Evolutionary conservation across 2,888 invertebrate genomes (phyloP), one percentile per base, ranked within the genome.

Genomic region (Drosophila incognita): DNA sequence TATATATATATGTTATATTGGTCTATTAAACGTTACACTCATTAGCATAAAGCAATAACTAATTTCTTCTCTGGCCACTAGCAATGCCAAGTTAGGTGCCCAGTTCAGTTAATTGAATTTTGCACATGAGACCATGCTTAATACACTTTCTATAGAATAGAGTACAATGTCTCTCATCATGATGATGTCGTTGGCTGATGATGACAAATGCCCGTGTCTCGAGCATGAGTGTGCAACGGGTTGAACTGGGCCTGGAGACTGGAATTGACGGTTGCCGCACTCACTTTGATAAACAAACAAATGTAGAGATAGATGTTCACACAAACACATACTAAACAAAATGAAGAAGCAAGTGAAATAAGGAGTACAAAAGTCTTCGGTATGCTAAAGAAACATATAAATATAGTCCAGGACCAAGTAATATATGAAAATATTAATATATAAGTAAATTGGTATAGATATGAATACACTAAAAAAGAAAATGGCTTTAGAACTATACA

Each of bases 51-150:
- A 15, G 15, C 29, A 38, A 27, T 46, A 27, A 38, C 5, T 6
- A 13, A 21, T 46, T 13, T 10, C 11, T 35, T 53, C 6, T 6
- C 6, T 51, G 35, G 40, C 49, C 40, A 49, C 24, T n/a, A 31
- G 13, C n/a, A 40, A 36, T 36, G 3, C 46, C n/a, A 31, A 4
- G 27, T 4, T 48, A 51, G 57, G 11, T 52, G 31, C 15, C 11
- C 81, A 76, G 69, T 64, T 76, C 52, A 57, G 52, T 40, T 76
- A 66, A 76, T 58, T 33, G 33, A 35, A 49, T 64, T 63, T 66
- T 38, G 36, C 81, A 64, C 66, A 54, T 64, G 61, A 52, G 42
- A 38, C 27, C 46, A 61, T 71, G 67, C 63, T 68, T 67, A 76
- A 76, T 61, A 42, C 35, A 36, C 7, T 38, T 56, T 59, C 36